phyloP scores from a whole-genome alignment of 2,888 invertebrate genomes.

The Eudiplozoon nipponicum region DNA sequence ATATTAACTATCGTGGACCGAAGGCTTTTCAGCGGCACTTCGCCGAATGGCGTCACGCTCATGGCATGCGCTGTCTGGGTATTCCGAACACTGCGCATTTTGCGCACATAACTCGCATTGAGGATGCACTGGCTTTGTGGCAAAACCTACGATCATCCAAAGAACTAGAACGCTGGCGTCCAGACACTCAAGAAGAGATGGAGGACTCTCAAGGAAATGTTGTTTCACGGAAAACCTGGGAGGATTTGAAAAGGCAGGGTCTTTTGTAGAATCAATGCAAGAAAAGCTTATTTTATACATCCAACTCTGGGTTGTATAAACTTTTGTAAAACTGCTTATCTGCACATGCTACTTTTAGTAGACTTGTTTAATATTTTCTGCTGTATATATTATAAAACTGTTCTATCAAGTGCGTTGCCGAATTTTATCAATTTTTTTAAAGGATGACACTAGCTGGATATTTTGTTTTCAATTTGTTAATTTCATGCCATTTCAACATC shows the following conservation, averaged over 20 bases:
- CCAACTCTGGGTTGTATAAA: no score
- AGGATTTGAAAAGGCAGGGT: constrained; percentile 88
- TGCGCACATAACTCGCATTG: constrained; percentile 90
- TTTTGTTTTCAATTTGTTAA: no score
- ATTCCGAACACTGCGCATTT: constrained; percentile 99
- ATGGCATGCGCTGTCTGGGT: constrained; percentile 82
- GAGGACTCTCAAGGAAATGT: constrained; percentile 95
- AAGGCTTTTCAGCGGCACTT: constrained; percentile 97
- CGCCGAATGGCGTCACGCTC: constrained; percentile 45
- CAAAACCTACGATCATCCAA: constrained; percentile 78
- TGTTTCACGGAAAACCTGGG: constrained; percentile 80
- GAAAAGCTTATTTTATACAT: background rate
- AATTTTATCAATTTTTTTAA: no score
- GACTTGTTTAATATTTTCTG: no score
- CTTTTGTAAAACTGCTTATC: no score
- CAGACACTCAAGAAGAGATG: constrained; percentile 61
- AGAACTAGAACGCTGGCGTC: constrained; percentile 70
- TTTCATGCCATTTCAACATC: no score
- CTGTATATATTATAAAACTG: no score
- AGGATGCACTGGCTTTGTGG: constrained; percentile 91
- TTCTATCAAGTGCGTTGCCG: no score
- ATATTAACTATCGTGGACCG: constrained; percentile 84
- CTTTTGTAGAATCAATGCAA: constrained; percentile 35
- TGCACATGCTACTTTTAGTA: no score
- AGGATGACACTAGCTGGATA: no score